Conservation (phyloP, 2,888 invertebrate species). For the Aleiodes alternator region DNA sequence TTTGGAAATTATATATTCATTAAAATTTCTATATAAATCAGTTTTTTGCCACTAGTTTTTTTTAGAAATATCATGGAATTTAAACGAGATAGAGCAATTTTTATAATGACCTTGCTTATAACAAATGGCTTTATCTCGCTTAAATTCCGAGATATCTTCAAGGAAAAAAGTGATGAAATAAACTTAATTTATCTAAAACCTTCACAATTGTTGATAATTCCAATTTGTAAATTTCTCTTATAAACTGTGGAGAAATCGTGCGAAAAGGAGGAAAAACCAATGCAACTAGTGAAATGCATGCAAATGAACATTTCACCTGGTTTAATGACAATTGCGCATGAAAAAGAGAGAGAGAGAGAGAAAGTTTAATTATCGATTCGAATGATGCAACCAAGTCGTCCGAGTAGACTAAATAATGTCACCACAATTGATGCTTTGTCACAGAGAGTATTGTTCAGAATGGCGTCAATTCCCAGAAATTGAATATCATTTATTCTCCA, state of each 20-base stretch:
- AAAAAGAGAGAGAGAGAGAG: neutral
- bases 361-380: constrained; percentile 27
- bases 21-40: too few relatives aligned
- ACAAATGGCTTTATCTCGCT: too few relatives aligned
- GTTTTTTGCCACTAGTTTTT: too few relatives aligned
- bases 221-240: too few relatives aligned
- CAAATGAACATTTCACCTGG: neutral
- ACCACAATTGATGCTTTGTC: constrained; percentile 27
- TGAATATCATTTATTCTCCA: constrained; percentile 16
- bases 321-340: neutral
- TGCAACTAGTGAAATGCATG: neutral
- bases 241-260: neutral
- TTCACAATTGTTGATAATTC: too few relatives aligned
- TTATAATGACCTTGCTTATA: too few relatives aligned
- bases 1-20: too few relatives aligned
- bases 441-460: constrained; percentile 1
- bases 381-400: constrained; percentile 25
- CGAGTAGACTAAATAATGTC: constrained; percentile 22
- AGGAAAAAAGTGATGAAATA: too few relatives aligned
- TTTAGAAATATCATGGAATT: too few relatives aligned
- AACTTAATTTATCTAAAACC: too few relatives aligned
- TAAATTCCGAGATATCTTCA: too few relatives aligned
- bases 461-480: constrained; percentile 11
- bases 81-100: too few relatives aligned
- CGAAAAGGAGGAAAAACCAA: neutral